Evolutionary conservation across 1,140 invertebrate genomes (phyloP).

Genomic region (Zeugodacus cucurbitae): DNA sequence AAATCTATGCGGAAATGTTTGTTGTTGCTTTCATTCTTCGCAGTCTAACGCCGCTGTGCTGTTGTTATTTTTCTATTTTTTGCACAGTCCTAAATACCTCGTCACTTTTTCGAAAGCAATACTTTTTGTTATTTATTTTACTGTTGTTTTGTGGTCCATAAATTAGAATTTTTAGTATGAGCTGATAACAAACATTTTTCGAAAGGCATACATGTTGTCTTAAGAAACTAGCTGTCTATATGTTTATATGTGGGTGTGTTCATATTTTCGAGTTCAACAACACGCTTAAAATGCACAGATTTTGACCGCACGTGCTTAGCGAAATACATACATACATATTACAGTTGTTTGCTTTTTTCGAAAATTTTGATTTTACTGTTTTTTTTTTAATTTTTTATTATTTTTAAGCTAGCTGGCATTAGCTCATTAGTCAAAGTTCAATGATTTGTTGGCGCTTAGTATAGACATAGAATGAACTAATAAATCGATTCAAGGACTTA

Average conservation of each 20-base stretch:
- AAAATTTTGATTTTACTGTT: neutral
- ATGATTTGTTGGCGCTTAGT: neutral
- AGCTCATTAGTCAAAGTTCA: neutral
- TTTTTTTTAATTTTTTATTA: neutral
- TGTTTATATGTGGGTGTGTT: neutral
- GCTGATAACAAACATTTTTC: conserved; percentile 18
- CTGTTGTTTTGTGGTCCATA: neutral
- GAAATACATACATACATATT: neutral
- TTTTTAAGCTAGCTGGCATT: neutral
- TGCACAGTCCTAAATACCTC: neutral
- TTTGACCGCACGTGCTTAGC: neutral
- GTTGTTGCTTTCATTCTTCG: neutral
- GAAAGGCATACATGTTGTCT: neutral
- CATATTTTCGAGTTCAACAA: neutral
- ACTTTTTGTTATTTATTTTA: neutral
- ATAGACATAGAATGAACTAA: neutral
- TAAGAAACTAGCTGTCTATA: neutral
- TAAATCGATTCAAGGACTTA: neutral
- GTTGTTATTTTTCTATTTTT: neutral
- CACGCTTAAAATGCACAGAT: neutral
- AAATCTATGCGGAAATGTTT: conserved; percentile 29
- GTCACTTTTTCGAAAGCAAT: too few relatives aligned
- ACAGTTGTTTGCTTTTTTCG: neutral
- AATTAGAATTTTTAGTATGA: neutral
- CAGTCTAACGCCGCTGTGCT: neutral